phyloP scores from a whole-genome alignment of 2,113 vertebrate genomes.

The Rafetus swinhoei region DNA sequence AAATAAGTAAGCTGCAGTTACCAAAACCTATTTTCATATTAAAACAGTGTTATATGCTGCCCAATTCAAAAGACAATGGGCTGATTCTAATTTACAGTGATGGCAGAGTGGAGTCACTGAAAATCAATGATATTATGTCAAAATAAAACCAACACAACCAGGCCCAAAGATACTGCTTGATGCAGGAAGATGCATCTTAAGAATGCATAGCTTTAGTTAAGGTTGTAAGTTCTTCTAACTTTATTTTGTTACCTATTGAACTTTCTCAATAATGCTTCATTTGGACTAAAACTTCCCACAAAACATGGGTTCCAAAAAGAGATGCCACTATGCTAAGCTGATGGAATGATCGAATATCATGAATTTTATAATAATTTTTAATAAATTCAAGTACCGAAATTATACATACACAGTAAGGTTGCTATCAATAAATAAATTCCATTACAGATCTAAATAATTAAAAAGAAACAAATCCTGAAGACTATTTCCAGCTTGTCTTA shows the following conservation, averaged over 20 bases:
- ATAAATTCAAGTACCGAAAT: not conserved
- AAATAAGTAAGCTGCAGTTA: not conserved
- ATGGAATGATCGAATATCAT: not conserved
- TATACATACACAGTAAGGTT: not conserved
- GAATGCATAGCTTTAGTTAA: not conserved
- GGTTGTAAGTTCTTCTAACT: not conserved
- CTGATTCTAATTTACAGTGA: not conserved
- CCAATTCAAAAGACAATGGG: not conserved
- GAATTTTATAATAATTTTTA: not conserved
- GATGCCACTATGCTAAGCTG: not conserved
- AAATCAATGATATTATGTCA: not conserved
- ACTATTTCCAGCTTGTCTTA: not conserved
- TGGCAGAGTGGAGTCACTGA: rapidly evolving
- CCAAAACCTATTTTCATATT: too few relatives aligned
- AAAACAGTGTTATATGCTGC: too few relatives aligned
- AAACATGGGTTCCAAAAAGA: not conserved
- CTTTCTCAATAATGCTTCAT: not conserved
- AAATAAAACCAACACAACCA: not conserved
- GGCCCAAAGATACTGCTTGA: not conserved
- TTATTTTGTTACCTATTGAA: not conserved
- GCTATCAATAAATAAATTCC: not conserved
- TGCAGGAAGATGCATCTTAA: not conserved
- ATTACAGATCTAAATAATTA: not conserved
- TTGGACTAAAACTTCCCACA: not conserved
- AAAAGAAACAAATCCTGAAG: not conserved